Evolutionary conservation across 2,113 vertebrate genomes (phyloP), one percentile per base, ranked within the genome.

Genomic region (Nematolebias whitei): DNA sequence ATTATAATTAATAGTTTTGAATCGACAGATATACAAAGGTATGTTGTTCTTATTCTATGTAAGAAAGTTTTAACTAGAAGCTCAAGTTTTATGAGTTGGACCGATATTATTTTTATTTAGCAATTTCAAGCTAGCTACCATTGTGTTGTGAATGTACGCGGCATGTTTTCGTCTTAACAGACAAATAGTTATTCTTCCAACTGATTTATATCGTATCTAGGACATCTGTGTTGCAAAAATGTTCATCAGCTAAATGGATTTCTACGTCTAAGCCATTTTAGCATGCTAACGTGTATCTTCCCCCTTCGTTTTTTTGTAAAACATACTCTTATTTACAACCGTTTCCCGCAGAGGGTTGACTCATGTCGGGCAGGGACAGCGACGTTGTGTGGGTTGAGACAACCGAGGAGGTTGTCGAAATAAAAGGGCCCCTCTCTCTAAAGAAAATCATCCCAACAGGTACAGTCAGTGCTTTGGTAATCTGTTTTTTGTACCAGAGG

Each of bases 371-470:
- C 52, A 75, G 50, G 53, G 62, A 56, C 19, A 45, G n/a, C 56
- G 49, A 45, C 0, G 74, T 85, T 66, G 80, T 85, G 71, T 90
- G 86, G 88, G 80, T 85, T 0, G 90, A 88, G 18, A 71, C 86
- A 6, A 76, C 78, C 12, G 88, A 85, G 43, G 87, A 88, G 61
- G 84, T 90, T 1, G 82, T 90, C 19, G 57, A 79, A 10, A 75
- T 74, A 22, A 83, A 88, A 35, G 85, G 81, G 58, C 63, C 49
- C 2, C 12, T 82, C 0, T 26, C 68, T 1, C 12, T 53, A 35
- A 79, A 80, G 2, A 32, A 15, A 43, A 65, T 26, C 71, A 20
- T 12, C 0, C 12, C 55, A 16, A 5, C 76, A 76, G 87, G 87
- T 87, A 53, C 16, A 13, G 5, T 23, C 9, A 14, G 13, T 5